Conservation (phyloP, 2,888 invertebrate species). For the Tyria jacobaeae region DNA sequence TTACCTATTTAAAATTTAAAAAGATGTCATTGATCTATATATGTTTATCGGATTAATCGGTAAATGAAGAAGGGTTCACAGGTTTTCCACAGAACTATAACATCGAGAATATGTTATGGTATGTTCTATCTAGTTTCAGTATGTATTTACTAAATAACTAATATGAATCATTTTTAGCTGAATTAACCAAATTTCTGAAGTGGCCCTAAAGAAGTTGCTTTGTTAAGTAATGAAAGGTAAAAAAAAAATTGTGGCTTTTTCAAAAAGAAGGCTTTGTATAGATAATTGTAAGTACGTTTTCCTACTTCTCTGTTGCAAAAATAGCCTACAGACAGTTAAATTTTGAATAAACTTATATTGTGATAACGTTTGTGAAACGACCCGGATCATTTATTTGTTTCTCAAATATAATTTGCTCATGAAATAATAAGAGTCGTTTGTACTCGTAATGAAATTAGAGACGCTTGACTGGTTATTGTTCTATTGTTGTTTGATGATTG, state of each 20-base stretch:
- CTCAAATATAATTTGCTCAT: not conserved
- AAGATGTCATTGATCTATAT: not conserved
- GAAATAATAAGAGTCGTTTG: not conserved
- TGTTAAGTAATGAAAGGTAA: too few relatives aligned
- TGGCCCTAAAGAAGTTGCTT: too few relatives aligned
- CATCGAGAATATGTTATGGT: too few relatives aligned
- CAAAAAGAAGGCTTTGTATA: not conserved
- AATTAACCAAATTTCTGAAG: too few relatives aligned
- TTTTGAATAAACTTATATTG: not conserved
- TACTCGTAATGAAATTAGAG: not conserved
- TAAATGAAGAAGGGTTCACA: too few relatives aligned
- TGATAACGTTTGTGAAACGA: not conserved
- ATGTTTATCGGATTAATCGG: too few relatives aligned
- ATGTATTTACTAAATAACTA: too few relatives aligned
- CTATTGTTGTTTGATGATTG: slow-evolving; percentile 3
- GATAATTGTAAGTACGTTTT: not conserved
- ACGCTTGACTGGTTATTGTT: slow-evolving; percentile 5
- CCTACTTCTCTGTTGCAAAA: not conserved
- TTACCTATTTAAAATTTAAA: too few relatives aligned
- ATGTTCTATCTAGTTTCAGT: too few relatives aligned
- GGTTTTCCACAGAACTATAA: too few relatives aligned
- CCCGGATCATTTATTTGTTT: slow-evolving; percentile 2
- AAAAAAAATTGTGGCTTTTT: too few relatives aligned
- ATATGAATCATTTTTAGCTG: too few relatives aligned
- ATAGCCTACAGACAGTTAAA: not conserved